These are phyloP conservation scores for Pelvicachromis taeniatus DNA, from an alignment of 2,113 vertebrate genomes.

Conservation along the genomic window DNA sequence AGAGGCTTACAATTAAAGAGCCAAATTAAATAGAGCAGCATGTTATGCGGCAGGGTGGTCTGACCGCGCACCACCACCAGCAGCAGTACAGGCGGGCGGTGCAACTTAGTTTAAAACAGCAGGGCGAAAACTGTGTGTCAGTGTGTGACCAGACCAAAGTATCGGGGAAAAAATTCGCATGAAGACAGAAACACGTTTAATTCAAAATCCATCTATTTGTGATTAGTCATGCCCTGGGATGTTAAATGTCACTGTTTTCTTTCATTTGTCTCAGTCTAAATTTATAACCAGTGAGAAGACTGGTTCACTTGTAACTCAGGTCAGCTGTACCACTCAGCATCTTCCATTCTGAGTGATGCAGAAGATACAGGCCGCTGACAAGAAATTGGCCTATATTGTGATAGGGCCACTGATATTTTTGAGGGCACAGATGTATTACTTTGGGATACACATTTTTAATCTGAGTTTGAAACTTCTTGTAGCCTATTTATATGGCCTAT, in stretches of 20 bases:
- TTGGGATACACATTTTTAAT: not conserved
- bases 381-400: not conserved
- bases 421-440: not conserved
- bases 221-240: not conserved
- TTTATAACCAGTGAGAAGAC: not conserved
- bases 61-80: not conserved
- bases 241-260: not conserved
- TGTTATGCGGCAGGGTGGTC: not conserved
- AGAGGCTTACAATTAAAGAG: slow-evolving; percentile 37
- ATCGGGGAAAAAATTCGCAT: not conserved
- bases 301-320: not conserved
- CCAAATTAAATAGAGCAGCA: slow-evolving; percentile 27
- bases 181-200: not conserved
- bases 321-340: not conserved
- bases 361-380: not conserved
- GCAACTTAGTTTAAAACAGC: not conserved
- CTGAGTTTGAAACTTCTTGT: not conserved
- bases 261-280: not conserved
- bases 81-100: not conserved
- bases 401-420: not conserved
- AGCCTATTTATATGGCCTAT: not conserved
- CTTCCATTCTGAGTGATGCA: not conserved
- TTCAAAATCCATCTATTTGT: not conserved
- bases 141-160: not conserved
- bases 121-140: not conserved